phyloP scores from a whole-genome alignment of 2,113 vertebrate species.

The Centropus bengalensis region DNA sequence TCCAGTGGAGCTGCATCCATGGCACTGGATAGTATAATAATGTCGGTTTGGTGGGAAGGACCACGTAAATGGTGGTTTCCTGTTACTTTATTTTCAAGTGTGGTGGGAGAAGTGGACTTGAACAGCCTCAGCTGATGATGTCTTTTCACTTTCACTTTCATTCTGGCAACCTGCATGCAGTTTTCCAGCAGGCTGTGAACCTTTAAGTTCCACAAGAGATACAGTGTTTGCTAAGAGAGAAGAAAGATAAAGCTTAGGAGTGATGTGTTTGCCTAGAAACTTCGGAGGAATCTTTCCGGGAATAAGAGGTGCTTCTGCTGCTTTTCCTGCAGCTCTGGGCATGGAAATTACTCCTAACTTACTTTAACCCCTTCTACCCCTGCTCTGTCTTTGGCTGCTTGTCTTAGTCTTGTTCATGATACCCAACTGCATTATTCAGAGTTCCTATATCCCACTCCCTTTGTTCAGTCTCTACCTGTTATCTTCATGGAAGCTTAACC shows the following conservation, averaged over 20 bases:
- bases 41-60: neutral
- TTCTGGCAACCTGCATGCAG: neutral
- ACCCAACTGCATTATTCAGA: neutral
- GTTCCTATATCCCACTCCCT: neutral
- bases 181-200: neutral
- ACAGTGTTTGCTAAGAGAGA: neutral
- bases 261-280: neutral
- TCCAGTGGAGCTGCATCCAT: neutral
- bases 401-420: neutral
- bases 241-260: neutral
- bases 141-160: neutral
- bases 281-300: neutral
- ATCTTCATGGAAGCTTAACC: neutral
- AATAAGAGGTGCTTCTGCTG: neutral
- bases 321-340: neutral
- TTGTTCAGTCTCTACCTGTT: neutral
- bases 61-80: neutral
- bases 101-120: neutral
- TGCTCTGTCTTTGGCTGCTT: neutral
- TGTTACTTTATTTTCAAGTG: neutral
- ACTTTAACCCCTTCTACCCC: rapidly evolving
- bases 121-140: neutral
- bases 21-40: neutral
- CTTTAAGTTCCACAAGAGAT: neutral
- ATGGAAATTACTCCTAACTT: neutral